Percentiles rank a stretch among this genome's conserved stretches.
Conservation (phyloP, 2,888 invertebrate species). For the Orchesellides sinensis region DNA sequence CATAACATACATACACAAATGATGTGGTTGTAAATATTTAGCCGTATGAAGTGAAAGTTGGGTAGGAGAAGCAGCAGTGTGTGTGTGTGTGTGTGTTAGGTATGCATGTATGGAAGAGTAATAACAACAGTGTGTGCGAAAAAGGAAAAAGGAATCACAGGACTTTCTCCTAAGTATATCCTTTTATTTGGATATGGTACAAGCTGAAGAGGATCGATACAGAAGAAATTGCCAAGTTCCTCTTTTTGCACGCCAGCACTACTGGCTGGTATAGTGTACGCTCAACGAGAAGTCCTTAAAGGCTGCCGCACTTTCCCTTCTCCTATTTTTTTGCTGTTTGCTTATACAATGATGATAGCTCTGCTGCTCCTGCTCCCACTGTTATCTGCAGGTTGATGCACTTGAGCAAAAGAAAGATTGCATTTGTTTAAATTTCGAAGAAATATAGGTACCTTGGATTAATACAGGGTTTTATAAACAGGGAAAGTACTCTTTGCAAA, state of each 20-base stretch:
- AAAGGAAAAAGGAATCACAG: slow-evolving; percentile 41
- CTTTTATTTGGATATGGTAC: slow-evolving; percentile 39
- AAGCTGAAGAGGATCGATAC: slow-evolving; percentile 73
- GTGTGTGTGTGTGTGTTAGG: no score
- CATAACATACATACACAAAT: not conserved
- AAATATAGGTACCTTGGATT: no score
- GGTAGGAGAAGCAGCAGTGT: slow-evolving; percentile 4
- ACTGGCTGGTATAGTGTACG: not conserved
- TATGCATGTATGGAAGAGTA: no score
- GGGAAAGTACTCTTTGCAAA: no score
- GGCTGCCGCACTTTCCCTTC: not conserved
- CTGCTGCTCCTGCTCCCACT: no score
- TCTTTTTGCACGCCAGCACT: slow-evolving; percentile 67
- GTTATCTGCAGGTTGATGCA: no score
- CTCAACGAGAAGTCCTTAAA: slow-evolving; percentile 13
- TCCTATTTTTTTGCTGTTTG: no score
- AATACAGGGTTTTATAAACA: no score
- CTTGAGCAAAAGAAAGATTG: no score
- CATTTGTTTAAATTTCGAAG: no score
- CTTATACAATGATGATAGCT: no score
- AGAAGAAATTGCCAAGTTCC: slow-evolving; percentile 75
- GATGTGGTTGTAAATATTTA: slow-evolving; percentile 50
- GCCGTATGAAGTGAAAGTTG: not conserved
- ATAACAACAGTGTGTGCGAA: slow-evolving; percentile 1
- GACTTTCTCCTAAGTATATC: not conserved